Evolutionary conservation across 2,113 vertebrate genomes (phyloP).

Genomic region (Nycticorax nycticorax): DNA sequence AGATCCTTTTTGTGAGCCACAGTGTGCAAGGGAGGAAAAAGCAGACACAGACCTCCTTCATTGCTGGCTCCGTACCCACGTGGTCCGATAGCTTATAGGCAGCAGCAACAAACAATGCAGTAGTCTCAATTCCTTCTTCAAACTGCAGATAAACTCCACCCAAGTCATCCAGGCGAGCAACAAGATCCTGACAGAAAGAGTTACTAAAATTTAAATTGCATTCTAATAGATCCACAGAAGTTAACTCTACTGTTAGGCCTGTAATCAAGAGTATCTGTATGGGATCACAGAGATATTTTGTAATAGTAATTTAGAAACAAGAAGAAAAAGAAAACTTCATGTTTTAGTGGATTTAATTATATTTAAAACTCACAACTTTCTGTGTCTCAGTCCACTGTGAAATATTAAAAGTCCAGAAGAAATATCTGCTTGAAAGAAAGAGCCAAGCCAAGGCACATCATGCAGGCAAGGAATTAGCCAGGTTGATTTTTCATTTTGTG

Average conservation of each 20-base stretch:
- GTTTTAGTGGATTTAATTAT: neutral
- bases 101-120: slow-evolving; percentile 91
- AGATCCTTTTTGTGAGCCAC: neutral
- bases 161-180: slow-evolving; percentile 94
- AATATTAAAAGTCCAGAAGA: neutral
- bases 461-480: neutral
- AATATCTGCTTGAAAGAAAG: neutral
- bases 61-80: slow-evolving; percentile 88
- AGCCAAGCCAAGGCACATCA: neutral
- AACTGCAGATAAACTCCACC: slow-evolving; percentile 96
- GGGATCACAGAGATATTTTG: neutral
- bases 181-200: slow-evolving; percentile 84
- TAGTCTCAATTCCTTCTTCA: slow-evolving; percentile 95
- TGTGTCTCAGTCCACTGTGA: neutral
- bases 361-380: neutral
- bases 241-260: neutral
- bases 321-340: neutral
- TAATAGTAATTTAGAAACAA: neutral
- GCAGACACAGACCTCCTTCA: slow-evolving; percentile 86
- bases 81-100: slow-evolving; percentile 94
- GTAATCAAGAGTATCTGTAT: neutral
- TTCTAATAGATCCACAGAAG: neutral
- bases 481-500: neutral
- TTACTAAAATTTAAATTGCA: neutral
- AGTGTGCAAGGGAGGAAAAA: neutral